phyloP scores from a whole-genome alignment of 2,113 vertebrate genomes.

The Zosterops borbonicus region DNA sequence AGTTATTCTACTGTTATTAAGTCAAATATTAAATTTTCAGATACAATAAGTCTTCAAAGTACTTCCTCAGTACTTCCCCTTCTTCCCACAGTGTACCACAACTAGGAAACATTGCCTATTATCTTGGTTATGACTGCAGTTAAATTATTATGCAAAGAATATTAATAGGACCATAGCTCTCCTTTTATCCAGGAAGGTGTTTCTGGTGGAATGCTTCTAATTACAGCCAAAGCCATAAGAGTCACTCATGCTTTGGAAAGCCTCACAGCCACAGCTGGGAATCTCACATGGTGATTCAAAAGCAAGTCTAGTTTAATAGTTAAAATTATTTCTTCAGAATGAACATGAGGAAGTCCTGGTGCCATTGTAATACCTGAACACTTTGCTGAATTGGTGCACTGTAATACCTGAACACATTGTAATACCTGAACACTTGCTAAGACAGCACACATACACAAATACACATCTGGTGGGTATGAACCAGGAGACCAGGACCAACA shows the following conservation, averaged over 20 bases:
- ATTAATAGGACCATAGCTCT: background rate
- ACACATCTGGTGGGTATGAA: accelerated
- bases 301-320: background rate
- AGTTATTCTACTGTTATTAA: background rate
- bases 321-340: background rate
- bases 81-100: background rate
- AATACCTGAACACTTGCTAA: background rate
- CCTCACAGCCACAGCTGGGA: background rate
- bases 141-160: background rate
- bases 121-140: background rate
- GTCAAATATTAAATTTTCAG: background rate
- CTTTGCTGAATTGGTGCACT: background rate
- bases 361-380: background rate
- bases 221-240: background rate
- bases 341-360: background rate
- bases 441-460: background rate
- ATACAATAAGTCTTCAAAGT: background rate
- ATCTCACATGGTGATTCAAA: background rate
- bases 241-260: background rate
- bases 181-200: background rate
- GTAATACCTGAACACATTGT: background rate
- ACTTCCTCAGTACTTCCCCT: background rate
- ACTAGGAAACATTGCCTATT: background rate
- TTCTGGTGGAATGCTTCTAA: background rate
- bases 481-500: background rate